Base-by-base conservation (phyloP, 2,888 invertebrate species). In the Philopedon plagiatum region DNA sequence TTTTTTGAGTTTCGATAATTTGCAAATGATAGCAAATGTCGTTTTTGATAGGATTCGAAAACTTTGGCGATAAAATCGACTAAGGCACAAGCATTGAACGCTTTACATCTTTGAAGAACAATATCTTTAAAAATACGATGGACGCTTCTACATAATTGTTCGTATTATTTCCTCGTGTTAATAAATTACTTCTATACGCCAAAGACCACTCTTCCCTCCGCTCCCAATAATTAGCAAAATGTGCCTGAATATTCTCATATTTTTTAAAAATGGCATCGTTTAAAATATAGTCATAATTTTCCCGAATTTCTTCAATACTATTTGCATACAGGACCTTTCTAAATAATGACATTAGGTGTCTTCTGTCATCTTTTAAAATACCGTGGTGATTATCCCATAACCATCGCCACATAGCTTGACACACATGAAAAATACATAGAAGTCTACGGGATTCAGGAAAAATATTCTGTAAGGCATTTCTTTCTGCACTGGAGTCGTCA, bases 391-490 rank as follows among this genome's bases (percentile, higher is more conserved):
- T 8, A 37, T 37, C 29, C 64, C 54, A 64, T 26, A 64, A 37
- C 54, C 34, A 63, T 51, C 64, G 18, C 64, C 64, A 64, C n/a
- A 64, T 5, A 23, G 54, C 23, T 32, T 64, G 64, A 37, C 51
- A 64, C 11, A 64, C 15, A 37, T 64, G 64, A 46, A 51, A 64
- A 15, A 39, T 23, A 41, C 64, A 64, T 49, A 62, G 18, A 62
- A 46, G 29, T 26, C 49, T 49, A n/a, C 2, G 1, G 23, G 73
- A 57, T 39, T 58, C 46, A 15, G 63, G 56, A 67, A 73, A 70
- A 5, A 72, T 58, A 5, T 5, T 13, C 13, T 18, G 57, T 49
- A 61, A 61, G 18, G 56, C 56, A 57, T 65, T 56, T 5, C 65
- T 34, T 41, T 65, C 65, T 11, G 56, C 56, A 11, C 21, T 8